phyloP scores from a whole-genome alignment of 2,113 vertebrate species.

The Tetrax tetrax region DNA sequence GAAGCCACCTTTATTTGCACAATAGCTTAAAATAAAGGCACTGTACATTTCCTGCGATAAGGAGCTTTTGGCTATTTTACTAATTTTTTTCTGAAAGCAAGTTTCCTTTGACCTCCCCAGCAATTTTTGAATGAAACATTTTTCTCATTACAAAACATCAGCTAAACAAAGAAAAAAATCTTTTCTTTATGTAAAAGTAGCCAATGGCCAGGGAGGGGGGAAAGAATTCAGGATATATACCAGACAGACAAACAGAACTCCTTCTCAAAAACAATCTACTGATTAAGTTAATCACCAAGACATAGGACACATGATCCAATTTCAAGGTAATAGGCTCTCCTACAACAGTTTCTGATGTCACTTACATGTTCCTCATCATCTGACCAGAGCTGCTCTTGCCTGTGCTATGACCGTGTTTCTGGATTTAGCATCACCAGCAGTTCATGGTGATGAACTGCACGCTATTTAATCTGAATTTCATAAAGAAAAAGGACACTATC shows the following conservation, averaged over 20 bases:
- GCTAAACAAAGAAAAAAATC: neutral
- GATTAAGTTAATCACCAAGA: neutral
- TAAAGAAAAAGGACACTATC: neutral
- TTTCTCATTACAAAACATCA: conserved; percentile 2
- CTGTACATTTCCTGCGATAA: neutral
- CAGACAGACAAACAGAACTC: conserved; percentile 20
- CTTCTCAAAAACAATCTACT: neutral
- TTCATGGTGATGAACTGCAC: neutral
- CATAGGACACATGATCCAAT: neutral
- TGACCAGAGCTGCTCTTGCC: neutral
- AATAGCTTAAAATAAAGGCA: neutral
- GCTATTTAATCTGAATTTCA: neutral
- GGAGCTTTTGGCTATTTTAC: neutral
- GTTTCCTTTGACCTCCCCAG: neutral
- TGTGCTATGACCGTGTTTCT: neutral
- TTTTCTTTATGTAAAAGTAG: neutral
- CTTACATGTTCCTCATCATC: neutral
- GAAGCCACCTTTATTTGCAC: neutral
- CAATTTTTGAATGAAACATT: conserved; percentile 6
- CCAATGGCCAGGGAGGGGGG: neutral
- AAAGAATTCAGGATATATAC: neutral
- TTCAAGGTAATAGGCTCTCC: neutral
- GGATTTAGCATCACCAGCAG: neutral
- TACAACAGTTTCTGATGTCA: neutral
- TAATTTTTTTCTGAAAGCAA: conserved; percentile 2